phyloP scores from a whole-genome alignment of 2,888 invertebrate species.

The Lepidocyrtoides sp. region DNA sequence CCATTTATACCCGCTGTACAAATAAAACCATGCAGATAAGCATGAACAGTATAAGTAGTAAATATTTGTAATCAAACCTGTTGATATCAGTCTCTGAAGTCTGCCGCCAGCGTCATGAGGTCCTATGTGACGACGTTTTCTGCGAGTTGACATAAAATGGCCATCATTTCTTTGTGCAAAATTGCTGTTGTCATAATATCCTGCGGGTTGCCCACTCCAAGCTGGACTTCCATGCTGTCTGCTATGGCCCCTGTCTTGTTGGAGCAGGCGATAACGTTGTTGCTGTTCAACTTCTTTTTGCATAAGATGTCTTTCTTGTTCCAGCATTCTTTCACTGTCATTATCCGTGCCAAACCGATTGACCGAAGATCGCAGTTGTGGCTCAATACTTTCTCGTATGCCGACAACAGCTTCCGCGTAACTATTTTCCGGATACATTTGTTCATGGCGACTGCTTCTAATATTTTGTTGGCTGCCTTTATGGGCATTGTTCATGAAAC shows the following conservation, averaged over 20 bases:
- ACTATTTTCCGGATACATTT: conserved; percentile 52
- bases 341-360: conserved; percentile 17
- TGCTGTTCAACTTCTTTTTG: conserved; percentile 48
- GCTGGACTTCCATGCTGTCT: neutral
- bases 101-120: conserved; percentile 84
- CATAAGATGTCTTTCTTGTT: conserved; percentile 54
- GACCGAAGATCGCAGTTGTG: neutral
- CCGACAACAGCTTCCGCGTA: conserved; percentile 10
- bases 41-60: neutral
- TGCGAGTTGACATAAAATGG: conserved; percentile 29
- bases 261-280: conserved; percentile 24
- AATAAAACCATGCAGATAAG: neutral
- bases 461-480: neutral
- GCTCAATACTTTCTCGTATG: neutral
- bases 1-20: too few species aligned
- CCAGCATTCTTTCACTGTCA: conserved; percentile 46
- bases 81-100: conserved; percentile 85
- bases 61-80: conserved; percentile 79
- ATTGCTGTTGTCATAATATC: conserved; percentile 19
- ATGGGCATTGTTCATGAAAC: neutral
- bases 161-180: neutral
- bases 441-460: conserved; percentile 30
- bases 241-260: neutral
- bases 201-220: conserved; percentile 31
- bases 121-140: conserved; percentile 83